Evolutionary conservation across 92 coral and sea anemone species (phyloP), one percentile per base, ranked within the genome.

Genomic region (Hydrozoanthus gracilis): DNA sequence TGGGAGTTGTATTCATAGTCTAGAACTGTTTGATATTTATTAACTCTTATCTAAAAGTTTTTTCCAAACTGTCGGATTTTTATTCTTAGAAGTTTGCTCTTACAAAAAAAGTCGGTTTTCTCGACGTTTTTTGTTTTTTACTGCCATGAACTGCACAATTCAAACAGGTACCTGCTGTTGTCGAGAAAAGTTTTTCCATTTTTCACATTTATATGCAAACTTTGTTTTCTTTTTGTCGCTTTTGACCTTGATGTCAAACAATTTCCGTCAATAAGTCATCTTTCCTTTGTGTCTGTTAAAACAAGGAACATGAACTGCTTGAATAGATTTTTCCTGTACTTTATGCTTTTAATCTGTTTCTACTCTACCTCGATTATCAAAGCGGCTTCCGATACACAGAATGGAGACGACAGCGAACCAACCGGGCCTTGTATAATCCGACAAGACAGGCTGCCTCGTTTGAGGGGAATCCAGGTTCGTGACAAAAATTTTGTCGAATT

Each of bases 351-450:
- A 0, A 13, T 65, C 3, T 80, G 74, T 80, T 4, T 66, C 49
- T 3, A 35, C 12, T 4, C 50, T 47, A 15, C 9, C 75, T 80
- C 56, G 18, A 62, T 48, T 4, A 12, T 48, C 66, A 44, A 65
- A 48, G 85, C 75, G 18, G 75, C 85, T 5, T 80, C 39, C 45
- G 62, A 78, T 9, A 50, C 70, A 0, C 71, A 65, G n/a, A 80
- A 27, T 15, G 46, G 48, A 17, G 85, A 80, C 8, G 62, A 80
- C 13, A 15, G 65, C 64, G 79, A 84, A 10, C 27, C 67, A 15
- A 70, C 56, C 12, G 96, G 96, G n/a, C 96, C 96, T 3, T 89
- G 92, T 71, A 50, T 93, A 27, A 77, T 93, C 0, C 84, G 92
- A 54, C 77, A 92, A 55, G 90, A 85, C 62, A 80, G 83, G 51